Conservation (phyloP, 2,797 vertebrate species). For the Danio tinwini region DNA sequence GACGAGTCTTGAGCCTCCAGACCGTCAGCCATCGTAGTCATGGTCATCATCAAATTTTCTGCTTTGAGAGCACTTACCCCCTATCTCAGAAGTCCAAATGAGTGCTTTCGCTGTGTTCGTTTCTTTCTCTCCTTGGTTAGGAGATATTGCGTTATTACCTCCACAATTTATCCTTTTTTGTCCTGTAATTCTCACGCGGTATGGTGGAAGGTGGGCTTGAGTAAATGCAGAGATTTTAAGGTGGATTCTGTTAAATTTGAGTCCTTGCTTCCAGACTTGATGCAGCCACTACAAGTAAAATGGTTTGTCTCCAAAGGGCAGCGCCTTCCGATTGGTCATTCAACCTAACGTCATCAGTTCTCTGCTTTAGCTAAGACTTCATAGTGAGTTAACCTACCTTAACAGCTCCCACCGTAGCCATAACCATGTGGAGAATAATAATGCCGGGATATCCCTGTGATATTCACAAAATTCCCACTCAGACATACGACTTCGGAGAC, state of each 20-base stretch:
- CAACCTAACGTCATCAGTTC: conserved; percentile 91
- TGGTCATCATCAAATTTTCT: conserved; percentile 99
- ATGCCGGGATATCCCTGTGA: conserved; percentile 76
- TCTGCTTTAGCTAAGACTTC: conserved; percentile 84
- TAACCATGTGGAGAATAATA: conserved; percentile 76
- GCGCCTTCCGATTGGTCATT: conserved; percentile 97
- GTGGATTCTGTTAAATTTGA: conserved; percentile 96
- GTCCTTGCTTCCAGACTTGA: conserved; percentile 91
- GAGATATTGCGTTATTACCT: conserved; percentile 83
- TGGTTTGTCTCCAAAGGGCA: conserved; percentile 99
- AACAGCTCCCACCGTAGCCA: conserved; percentile 77
- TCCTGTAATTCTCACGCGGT: conserved; percentile 81
- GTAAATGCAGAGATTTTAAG: conserved; percentile 91
- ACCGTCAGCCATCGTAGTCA: conserved; percentile 99
- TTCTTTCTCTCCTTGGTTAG: conserved; percentile 79
- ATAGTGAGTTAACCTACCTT: conserved; percentile 86
- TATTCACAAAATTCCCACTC: conserved; percentile 71
- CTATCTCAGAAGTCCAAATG: conserved; percentile 83
- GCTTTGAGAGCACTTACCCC: conserved; percentile 88
- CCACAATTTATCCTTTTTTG: conserved; percentile 74
- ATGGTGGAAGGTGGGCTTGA: conserved; percentile 81
- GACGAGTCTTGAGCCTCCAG: conserved; percentile 99
- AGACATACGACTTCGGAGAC: conserved; percentile 58
- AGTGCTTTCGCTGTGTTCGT: conserved; percentile 76
- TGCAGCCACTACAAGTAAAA: conserved; percentile 96